Percentiles rank a stretch among this genome's conserved stretches.
phyloP scores from a whole-genome alignment of 2,888 invertebrate species.

The Diloba caeruleocephala region DNA sequence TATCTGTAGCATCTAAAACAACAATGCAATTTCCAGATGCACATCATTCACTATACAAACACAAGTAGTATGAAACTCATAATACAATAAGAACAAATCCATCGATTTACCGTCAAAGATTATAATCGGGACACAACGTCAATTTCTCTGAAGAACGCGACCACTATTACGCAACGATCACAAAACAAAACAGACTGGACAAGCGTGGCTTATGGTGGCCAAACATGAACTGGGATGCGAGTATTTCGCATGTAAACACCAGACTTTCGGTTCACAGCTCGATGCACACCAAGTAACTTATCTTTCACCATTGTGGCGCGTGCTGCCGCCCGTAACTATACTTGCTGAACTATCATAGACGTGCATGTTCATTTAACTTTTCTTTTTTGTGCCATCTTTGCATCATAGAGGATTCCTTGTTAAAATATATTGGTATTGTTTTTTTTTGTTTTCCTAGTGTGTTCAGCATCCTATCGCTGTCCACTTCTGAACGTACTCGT shows the following conservation, averaged over 20 bases:
- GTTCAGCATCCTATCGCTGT: too few species aligned
- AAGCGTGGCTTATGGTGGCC: constrained; percentile 76
- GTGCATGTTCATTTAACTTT: constrained; percentile 50
- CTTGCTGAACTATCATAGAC: constrained; percentile 63
- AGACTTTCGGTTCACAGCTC: constrained; percentile 88
- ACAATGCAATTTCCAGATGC: constrained; percentile 16
- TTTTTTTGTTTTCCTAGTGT: neutral
- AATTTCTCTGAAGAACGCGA: constrained; percentile 44
- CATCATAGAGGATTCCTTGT: constrained; percentile 30
- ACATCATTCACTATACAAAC: constrained; percentile 7
- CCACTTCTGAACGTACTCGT: too few species aligned
- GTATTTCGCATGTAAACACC: constrained; percentile 87
- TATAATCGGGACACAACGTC: constrained; percentile 42
- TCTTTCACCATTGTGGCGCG: constrained; percentile 89
- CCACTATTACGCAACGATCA: constrained; percentile 55
- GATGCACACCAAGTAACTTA: constrained; percentile 88
- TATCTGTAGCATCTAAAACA: constrained; percentile 18
- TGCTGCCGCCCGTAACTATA: constrained; percentile 76
- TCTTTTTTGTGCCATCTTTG: constrained; percentile 9
- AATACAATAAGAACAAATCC: constrained; percentile 1
- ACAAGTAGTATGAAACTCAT: neutral
- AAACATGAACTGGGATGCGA: constrained; percentile 82
- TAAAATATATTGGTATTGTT: neutral
- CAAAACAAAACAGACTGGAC: constrained; percentile 64
- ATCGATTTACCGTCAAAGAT: constrained; percentile 52